These are phyloP conservation scores for Crypturellus tataupa DNA, from an alignment of 2,797 vertebrate species.

Conservation along the genomic window DNA sequence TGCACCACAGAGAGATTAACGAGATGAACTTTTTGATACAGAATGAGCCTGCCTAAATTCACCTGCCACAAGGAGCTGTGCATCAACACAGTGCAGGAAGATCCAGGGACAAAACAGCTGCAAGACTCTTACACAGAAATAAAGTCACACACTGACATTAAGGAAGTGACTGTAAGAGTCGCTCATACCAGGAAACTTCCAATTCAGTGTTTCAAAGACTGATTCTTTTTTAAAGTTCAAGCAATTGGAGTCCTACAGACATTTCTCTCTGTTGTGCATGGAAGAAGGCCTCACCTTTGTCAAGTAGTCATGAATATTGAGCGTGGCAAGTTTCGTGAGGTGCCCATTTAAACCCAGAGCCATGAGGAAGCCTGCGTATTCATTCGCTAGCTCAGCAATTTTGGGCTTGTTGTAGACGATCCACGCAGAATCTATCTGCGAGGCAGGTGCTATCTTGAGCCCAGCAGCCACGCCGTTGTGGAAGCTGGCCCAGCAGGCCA, in stretches of 20 bases:
- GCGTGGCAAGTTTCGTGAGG: conserved; percentile 94
- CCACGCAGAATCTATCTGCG: conserved; percentile 97
- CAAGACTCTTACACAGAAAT: background rate
- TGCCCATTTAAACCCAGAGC: conserved; percentile 96
- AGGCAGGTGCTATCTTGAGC: conserved; percentile 95
- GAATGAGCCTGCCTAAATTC: background rate
- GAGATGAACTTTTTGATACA: background rate
- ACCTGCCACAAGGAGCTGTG: fast-evolving
- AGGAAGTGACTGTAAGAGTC: fast-evolving
- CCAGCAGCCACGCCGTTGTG: conserved; percentile 97
- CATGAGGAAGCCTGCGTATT: conserved; percentile 98
- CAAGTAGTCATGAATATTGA: conserved; percentile 97
- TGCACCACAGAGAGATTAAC: background rate
- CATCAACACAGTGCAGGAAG: background rate
- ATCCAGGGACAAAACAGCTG: background rate
- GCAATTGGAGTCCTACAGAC: background rate
- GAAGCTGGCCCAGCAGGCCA: conserved; percentile 98
- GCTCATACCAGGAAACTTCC: background rate
- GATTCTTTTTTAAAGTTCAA: background rate
- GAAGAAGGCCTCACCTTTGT: conserved; percentile 88
- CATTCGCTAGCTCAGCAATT: conserved; percentile 94
- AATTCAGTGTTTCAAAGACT: background rate
- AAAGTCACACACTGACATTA: background rate
- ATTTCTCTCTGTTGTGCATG: background rate
- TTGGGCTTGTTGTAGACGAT: conserved; percentile 99